These are phyloP conservation scores for Darevskia mixta DNA, from an alignment of 2,797 vertebrate genomes.

Conservation along the genomic window DNA sequence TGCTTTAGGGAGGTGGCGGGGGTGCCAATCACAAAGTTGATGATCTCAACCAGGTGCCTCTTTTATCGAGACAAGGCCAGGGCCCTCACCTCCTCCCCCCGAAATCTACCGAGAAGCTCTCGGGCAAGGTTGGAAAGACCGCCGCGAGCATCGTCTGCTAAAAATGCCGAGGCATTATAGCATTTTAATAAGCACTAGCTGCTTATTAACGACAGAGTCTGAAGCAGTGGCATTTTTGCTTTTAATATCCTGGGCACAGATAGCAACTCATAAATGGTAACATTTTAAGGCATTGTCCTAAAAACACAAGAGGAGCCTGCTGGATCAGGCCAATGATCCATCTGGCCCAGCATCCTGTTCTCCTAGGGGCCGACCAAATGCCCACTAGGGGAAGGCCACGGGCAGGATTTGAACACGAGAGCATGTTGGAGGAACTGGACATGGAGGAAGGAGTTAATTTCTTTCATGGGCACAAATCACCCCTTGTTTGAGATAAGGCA, in stretches of 20 bases:
- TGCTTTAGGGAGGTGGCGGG: neutral
- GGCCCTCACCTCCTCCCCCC: neutral
- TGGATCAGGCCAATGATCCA: no score
- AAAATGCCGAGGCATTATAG: conserved; percentile 42
- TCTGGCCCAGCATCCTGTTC: no score
- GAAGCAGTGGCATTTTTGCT: neutral
- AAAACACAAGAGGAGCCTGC: no score
- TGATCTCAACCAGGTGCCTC: neutral
- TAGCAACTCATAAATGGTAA: neutral
- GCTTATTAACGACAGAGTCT: conserved; percentile 46
- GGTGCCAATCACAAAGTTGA: neutral
- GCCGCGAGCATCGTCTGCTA: conserved; percentile 32
- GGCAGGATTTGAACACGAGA: no score
- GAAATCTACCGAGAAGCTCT: neutral
- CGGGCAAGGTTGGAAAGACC: conserved; percentile 39
- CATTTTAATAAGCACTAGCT: conserved; percentile 61
- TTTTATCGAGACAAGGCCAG: neutral
- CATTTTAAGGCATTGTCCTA: neutral
- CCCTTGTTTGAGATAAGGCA: no score
- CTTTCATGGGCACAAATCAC: no score
- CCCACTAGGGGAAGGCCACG: no score
- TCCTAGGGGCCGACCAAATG: no score
- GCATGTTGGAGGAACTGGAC: no score
- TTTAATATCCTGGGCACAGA: neutral
- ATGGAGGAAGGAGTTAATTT: no score